A percentile compares a stretch with the other conserved stretches of the same genome.
Conservation (phyloP, 2,113 vertebrate species). For the Chrysemys picta region DNA sequence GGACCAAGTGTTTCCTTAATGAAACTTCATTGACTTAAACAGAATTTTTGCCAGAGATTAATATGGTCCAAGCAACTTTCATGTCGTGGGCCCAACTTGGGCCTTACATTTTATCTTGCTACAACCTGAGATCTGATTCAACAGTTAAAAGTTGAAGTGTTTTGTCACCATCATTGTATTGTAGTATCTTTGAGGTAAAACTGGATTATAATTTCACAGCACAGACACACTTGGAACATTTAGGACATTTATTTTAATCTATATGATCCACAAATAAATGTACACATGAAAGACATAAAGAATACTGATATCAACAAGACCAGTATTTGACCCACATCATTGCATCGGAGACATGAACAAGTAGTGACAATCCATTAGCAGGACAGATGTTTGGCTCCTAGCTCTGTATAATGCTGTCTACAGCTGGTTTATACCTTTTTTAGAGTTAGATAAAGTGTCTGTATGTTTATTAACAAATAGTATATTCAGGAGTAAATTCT, state of each 20-base stretch:
- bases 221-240: neutral
- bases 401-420: neutral
- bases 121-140: neutral
- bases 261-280: neutral
- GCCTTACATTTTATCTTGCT: neutral
- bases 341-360: neutral
- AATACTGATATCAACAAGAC: neutral
- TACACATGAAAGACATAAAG: neutral
- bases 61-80: neutral
- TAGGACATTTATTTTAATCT: neutral
- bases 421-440: neutral
- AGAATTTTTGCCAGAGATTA: neutral
- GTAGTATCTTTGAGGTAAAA: neutral
- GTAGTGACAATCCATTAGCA: neutral
- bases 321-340: neutral
- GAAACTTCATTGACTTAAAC: neutral
- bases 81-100: neutral
- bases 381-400: neutral
- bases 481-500: too few species aligned
- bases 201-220: neutral
- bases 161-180: neutral
- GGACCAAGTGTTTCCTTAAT: neutral
- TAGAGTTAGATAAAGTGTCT: too few species aligned
- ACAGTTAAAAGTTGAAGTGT: neutral
- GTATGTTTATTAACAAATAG: too few species aligned